Evolutionary conservation across 2,888 invertebrate genomes (phyloP), one percentile per base, ranked within the genome.

Genomic region (Ophioninae sp.): DNA sequence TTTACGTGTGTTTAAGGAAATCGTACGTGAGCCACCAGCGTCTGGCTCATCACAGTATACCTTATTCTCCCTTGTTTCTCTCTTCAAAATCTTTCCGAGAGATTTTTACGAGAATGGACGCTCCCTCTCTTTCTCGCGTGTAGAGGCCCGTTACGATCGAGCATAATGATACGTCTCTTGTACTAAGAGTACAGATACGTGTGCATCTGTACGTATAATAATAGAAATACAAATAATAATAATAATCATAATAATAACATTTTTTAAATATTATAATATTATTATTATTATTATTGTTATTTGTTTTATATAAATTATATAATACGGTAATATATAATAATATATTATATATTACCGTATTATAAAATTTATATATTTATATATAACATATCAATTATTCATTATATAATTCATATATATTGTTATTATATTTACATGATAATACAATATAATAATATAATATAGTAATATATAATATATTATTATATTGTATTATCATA

Each of bases 151-250:
- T 78, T 80, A 83, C 83, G 77, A 80, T 80, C 80, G 80, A 74
- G 78, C 73, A 59, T 83, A 83, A 83, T 83, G 83, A 83, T 83
- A 83, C 80, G 80, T 83, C 68, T 83, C 83, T 73, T 69, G 73
- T 73, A 17, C n/a, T 61, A 64, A 59, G 23, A n/a, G 56, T 76
- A 22, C 51, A 23, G 51, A 30, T n/a, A 56, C 22, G 22, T 56
- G 17, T 30, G 69, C 17, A 41, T 41, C 10, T 3, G 44, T 44
- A 13, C 13, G 44, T 7, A 44, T 44, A 44, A 44, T 10, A 44
- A 44, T 44, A 44, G 3, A 10, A 44, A 44, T 44, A 13, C 13
- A 30, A 30, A 44, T 44, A 44, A 44, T 44, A 44, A 44, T 10
- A 10, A 44, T 10, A 9, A 41, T 6, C 7, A 41, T 5, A 41